Percentiles rank a stretch among this genome's conserved stretches.
These are phyloP conservation scores for Myotis daubentonii DNA, from an alignment of 2,797 vertebrate species.

Conservation along the genomic window DNA sequence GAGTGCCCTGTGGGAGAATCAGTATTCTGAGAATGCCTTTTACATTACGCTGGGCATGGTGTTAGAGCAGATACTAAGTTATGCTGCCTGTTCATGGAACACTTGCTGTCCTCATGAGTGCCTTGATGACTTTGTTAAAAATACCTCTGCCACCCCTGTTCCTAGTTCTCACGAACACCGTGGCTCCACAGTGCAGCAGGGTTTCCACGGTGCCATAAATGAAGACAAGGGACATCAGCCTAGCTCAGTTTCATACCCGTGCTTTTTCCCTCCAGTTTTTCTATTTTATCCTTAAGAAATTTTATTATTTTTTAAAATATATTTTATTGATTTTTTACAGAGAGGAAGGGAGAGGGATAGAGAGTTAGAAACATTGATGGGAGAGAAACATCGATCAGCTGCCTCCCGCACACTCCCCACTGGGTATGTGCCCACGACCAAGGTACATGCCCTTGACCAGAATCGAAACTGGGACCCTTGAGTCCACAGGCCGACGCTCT, in stretches of 20 bases:
- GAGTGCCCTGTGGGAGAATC: constrained; percentile 63
- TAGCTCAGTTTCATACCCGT: neutral
- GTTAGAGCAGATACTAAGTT: constrained; percentile 52
- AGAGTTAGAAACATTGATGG: too few species aligned
- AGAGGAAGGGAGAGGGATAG: too few species aligned
- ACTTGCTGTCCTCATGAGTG: constrained; percentile 65
- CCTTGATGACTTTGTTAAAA: constrained; percentile 74
- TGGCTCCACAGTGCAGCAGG: neutral
- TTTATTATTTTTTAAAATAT: neutral
- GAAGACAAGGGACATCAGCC: neutral
- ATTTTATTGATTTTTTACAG: too few species aligned
- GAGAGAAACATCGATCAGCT: too few species aligned
- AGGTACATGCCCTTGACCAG: too few species aligned
- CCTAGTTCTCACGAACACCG: neutral
- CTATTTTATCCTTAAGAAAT: constrained; percentile 4
- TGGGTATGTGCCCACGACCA: too few species aligned
- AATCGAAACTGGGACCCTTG: too few species aligned
- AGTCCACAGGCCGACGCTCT: too few species aligned
- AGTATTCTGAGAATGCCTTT: constrained; percentile 61
- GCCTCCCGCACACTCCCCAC: too few species aligned
- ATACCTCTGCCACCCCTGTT: constrained; percentile 40
- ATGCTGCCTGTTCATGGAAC: constrained; percentile 68
- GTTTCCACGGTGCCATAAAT: neutral
- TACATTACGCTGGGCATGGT: constrained; percentile 49
- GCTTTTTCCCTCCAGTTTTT: constrained; percentile 6